Evolutionary conservation across 1,140 invertebrate species (phyloP).

Genomic region (Sinella curviseta): DNA sequence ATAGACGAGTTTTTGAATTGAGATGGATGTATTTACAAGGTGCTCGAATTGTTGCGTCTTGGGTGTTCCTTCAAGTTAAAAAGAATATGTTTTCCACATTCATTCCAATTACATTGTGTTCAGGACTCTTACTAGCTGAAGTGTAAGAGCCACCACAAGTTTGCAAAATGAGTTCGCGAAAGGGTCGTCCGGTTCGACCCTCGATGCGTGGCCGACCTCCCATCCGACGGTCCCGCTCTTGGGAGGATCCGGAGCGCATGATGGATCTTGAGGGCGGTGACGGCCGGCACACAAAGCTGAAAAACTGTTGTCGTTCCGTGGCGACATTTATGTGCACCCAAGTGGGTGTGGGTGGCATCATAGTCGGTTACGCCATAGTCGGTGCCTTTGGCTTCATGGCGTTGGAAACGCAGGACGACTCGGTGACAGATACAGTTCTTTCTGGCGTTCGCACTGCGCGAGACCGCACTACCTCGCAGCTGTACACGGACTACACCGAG

Average conservation of each 20-base stretch:
- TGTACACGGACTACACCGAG: slow-evolving; percentile 72
- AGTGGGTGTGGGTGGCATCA: slow-evolving; percentile 89
- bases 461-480: slow-evolving; percentile 60
- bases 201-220: slow-evolving; percentile 54
- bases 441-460: slow-evolving; percentile 51
- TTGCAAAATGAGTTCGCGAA: slow-evolving; percentile 56
- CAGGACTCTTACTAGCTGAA: no score
- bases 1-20: no score
- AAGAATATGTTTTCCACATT: no score
- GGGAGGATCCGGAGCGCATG: slow-evolving; percentile 42
- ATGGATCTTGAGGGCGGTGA: slow-evolving; percentile 38
- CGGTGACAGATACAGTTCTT: slow-evolving; percentile 57
- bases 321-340: slow-evolving; percentile 89
- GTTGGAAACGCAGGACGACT: slow-evolving; percentile 74
- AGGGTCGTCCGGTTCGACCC: slow-evolving; percentile 66
- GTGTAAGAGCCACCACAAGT: background rate
- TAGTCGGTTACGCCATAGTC: slow-evolving; percentile 91
- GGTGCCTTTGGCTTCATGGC: slow-evolving; percentile 88
- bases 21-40: no score
- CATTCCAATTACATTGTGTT: background rate
- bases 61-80: no score
- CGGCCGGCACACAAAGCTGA: slow-evolving; percentile 52
- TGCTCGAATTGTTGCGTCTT: no score
- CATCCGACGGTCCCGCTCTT: slow-evolving; percentile 17
- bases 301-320: slow-evolving; percentile 79